A percentile compares a stretch with the other conserved stretches of the same genome.
Conservation (phyloP, 1,140 invertebrate genomes). For the Parasteatoda tepidariorum region DNA sequence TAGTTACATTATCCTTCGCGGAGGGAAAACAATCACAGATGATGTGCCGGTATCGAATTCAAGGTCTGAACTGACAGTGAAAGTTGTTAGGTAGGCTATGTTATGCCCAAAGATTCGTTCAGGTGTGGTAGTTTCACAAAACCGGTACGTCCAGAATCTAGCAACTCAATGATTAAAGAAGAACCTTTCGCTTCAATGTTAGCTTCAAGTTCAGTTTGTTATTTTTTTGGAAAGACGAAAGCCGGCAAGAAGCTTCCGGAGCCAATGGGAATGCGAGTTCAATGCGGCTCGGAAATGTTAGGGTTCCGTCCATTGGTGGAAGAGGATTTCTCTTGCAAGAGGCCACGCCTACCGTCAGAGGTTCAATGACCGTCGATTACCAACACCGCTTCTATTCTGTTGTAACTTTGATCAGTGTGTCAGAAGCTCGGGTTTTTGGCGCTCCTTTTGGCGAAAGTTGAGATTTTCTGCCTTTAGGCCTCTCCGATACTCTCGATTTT, state of each 20-base stretch:
- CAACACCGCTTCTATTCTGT: neutral
- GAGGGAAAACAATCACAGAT: neutral
- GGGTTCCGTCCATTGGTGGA: constrained; percentile 47
- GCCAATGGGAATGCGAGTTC: constrained; percentile 23
- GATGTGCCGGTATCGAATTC: constrained; percentile 48
- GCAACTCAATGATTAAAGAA: constrained; percentile 20
- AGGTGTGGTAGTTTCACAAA: constrained; percentile 42
- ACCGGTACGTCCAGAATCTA: constrained; percentile 53
- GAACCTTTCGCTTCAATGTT: constrained; percentile 9
- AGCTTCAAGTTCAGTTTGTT: constrained; percentile 48
- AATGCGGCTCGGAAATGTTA: constrained; percentile 21
- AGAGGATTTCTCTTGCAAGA: neutral
- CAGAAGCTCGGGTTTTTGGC: constrained; percentile 26
- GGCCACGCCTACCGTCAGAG: constrained; percentile 37
- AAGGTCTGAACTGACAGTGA: constrained; percentile 62
- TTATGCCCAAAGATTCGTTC: constrained; percentile 14
- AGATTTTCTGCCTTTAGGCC: constrained; percentile 12
- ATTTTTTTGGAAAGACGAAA: constrained; percentile 5
- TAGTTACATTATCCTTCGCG: neutral
- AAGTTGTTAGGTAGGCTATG: constrained; percentile 52
- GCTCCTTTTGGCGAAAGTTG: constrained; percentile 50
- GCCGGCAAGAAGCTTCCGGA: constrained; percentile 1
- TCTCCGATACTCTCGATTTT: constrained; percentile 23
- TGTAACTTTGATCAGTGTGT: constrained; percentile 55
- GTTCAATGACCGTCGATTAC: constrained; percentile 53